Evolutionary conservation across 2,888 invertebrate genomes (phyloP), one percentile per base, ranked within the genome.

Genomic region (Camptogramma bilineatum): DNA sequence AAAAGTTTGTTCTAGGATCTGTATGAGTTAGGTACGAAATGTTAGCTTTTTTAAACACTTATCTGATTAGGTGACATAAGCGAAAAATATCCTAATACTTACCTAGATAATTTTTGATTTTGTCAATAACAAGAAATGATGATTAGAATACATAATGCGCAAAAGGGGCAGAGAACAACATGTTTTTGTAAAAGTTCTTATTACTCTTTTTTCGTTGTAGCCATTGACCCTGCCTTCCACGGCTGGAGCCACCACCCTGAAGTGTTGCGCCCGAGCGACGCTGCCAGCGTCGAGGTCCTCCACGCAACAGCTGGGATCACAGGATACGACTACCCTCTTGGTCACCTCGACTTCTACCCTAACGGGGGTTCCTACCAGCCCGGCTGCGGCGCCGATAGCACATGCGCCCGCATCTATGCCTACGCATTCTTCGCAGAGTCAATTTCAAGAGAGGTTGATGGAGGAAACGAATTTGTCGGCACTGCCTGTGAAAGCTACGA

Each of bases 181-280:
- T n/a, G n/a, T n/a, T n/a, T n/a, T n/a, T n/a, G n/a, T n/a, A 34
- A 13, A 34, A 34, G 7, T 2, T 34, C 34, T 10, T 9, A 9
- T 34, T 34, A 34, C 34, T 39, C 13, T 39, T 0, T 31, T 51
- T 31, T 46, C 13, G 59, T 63, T 67, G 51, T 78, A 93, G 93
- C 88, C 24, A 74, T 93, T 52, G 93, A 93, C 71, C 93, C 93
- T 2, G 86, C 93, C 2, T 71, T 91, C 0, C 56, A 73, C 56
- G 91, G 91, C 24, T 93, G 93, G 93, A 85, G 84, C n/a, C 83
- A 87, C 68, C 81, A 89, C 67, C 86, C 87, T 1, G 79, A 88
- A 0, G 79, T 74, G 0, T 73, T 93, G 7, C 80, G 66, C 8
- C 50, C 82, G 10, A 69, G 79, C 34, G 91, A 84, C 42, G 93